phyloP scores from a whole-genome alignment of 1,140 invertebrate species.

The Heliothis subflexa region DNA sequence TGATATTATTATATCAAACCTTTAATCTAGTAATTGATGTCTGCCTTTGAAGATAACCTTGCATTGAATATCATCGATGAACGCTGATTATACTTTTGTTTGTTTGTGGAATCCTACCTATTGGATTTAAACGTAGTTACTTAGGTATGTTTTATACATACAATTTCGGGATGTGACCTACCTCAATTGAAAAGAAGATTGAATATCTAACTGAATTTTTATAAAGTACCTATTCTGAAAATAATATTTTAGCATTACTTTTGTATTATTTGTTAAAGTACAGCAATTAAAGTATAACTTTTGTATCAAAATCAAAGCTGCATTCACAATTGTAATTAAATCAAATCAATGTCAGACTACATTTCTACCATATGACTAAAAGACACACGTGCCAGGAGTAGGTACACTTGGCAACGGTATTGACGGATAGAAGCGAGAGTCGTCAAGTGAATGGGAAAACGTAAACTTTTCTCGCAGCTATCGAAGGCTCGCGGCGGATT shows the following conservation, averaged over 20 bases:
- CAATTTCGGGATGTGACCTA: background rate
- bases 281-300: too few relatives aligned
- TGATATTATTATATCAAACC: constrained; percentile 32
- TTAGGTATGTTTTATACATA: background rate
- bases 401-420: background rate
- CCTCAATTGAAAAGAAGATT: background rate
- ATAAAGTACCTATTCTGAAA: too few relatives aligned
- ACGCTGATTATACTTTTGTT: constrained; percentile 18
- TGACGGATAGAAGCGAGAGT: background rate
- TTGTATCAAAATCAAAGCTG: too few relatives aligned
- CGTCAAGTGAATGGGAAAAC: background rate
- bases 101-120: constrained; percentile 1
- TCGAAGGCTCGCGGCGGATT: background rate
- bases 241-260: too few relatives aligned
- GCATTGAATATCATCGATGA: background rate
- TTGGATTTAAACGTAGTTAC: background rate
- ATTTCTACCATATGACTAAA: background rate
- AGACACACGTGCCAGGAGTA: background rate
- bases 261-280: too few relatives aligned
- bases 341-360: too few relatives aligned
- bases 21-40: constrained; percentile 46
- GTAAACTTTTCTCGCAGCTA: constrained; percentile 6
- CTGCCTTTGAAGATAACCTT: constrained; percentile 17
- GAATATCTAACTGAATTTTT: background rate
- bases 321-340: too few relatives aligned